Conservation (phyloP, 1,140 invertebrate genomes). For the Drosophila nigromelanica region DNA sequence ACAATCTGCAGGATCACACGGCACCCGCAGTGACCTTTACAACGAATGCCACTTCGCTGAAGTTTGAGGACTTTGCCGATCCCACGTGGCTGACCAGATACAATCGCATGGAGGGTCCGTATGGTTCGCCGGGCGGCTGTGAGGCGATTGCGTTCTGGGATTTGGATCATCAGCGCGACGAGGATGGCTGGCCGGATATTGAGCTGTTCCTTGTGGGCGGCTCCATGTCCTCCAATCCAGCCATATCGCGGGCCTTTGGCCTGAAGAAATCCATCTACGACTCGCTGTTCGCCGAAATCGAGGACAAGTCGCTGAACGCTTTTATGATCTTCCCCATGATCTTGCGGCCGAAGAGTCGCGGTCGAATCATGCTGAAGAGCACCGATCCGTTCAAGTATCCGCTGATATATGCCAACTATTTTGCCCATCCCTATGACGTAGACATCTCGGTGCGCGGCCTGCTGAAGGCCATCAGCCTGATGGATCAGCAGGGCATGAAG, state of each 20-base stretch:
- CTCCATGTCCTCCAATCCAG: conserved; percentile 85
- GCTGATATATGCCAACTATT: conserved; percentile 92
- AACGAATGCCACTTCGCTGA: conserved; percentile 85
- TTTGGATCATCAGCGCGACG: conserved; percentile 87
- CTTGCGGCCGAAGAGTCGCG: conserved; percentile 90
- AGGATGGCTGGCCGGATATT: conserved; percentile 89
- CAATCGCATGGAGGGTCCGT: conserved; percentile 86
- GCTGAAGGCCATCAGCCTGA: conserved; percentile 86
- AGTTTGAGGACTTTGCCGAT: conserved; percentile 78
- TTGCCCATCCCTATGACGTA: conserved; percentile 86
- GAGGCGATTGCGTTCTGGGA: conserved; percentile 92
- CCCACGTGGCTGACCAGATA: conserved; percentile 69
- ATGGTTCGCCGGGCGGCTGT: conserved; percentile 91
- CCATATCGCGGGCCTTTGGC: conserved; percentile 85
- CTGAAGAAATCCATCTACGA: conserved; percentile 86
- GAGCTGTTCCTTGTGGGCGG: conserved; percentile 88
- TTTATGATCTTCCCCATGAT: conserved; percentile 89
- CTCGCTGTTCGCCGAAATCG: conserved; percentile 85
- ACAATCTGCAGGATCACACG: conserved; percentile 92
- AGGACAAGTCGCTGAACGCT: conserved; percentile 84
- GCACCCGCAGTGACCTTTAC: conserved; percentile 89
- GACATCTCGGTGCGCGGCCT: conserved; percentile 87
- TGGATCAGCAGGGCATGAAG: conserved; percentile 86
- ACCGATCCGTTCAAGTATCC: conserved; percentile 91
- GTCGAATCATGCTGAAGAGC: conserved; percentile 88